Evolutionary conservation across 2,888 invertebrate genomes (phyloP).

Genomic region (Papilio gigon): DNA sequence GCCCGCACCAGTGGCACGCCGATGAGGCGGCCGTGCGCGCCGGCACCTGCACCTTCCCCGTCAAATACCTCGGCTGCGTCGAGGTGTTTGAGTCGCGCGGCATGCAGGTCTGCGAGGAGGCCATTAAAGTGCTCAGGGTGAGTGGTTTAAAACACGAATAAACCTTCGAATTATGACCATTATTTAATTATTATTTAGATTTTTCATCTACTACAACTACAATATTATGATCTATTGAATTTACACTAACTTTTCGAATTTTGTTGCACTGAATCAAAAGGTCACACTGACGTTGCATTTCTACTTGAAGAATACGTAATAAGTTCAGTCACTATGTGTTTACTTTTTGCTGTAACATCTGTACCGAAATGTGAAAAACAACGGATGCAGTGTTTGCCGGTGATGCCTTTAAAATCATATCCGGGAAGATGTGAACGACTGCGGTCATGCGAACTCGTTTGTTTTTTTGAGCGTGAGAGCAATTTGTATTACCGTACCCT

Average conservation of each 20-base stretch:
- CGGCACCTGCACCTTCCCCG: constrained; percentile 98
- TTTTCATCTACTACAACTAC: no score
- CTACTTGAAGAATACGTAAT: neutral
- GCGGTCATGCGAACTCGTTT: constrained; percentile 13
- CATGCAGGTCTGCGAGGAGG: constrained; percentile 99
- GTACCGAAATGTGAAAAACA: constrained; percentile 28
- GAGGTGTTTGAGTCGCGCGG: constrained; percentile 99
- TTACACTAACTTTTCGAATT: no score
- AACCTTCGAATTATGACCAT: no score
- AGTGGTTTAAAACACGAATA: constrained; percentile 62
- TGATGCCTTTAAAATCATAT: constrained; percentile 29
- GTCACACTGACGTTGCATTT: neutral
- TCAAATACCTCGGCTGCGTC: constrained; percentile 99
- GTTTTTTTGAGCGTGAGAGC: constrained; percentile 17
- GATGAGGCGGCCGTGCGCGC: constrained; percentile 98
- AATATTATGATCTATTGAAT: no score
- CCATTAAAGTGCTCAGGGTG: constrained; percentile 97
- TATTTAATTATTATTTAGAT: no score
- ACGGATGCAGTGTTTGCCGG: neutral
- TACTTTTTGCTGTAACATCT: neutral
- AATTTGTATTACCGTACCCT: constrained; percentile 18
- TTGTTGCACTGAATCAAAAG: neutral
- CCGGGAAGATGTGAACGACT: constrained; percentile 18
- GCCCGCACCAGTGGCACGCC: constrained; percentile 99
- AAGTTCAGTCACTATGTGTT: neutral